Evolutionary conservation across 2,113 vertebrate genomes (phyloP).

Genomic region (Thalassoma bifasciatum): DNA sequence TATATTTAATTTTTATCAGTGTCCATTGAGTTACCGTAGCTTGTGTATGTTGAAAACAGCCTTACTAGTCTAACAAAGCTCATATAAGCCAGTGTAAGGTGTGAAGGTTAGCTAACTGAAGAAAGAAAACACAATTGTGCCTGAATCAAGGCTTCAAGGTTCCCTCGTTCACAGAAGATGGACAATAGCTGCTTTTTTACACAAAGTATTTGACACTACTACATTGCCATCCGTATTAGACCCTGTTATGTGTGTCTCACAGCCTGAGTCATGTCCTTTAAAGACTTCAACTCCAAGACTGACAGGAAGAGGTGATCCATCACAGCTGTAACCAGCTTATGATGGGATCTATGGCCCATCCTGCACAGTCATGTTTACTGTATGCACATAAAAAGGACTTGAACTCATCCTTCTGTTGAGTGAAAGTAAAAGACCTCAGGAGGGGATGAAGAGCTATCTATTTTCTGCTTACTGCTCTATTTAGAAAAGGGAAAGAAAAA

Average conservation of each 20-base stretch:
- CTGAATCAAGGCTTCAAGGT: slow-evolving; percentile 21
- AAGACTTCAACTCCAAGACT: slow-evolving; percentile 23
- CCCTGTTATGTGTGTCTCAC: background rate
- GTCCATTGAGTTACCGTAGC: slow-evolving; percentile 9
- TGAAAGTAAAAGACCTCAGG: slow-evolving; percentile 16
- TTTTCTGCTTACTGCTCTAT: slow-evolving; percentile 23
- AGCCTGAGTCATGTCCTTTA: slow-evolving; percentile 39
- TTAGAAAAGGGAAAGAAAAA: slow-evolving; percentile 19
- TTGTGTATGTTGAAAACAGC: slow-evolving; percentile 49
- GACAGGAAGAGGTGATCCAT: slow-evolving; percentile 67
- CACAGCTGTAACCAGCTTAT: slow-evolving; percentile 53
- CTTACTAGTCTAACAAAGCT: slow-evolving; percentile 58
- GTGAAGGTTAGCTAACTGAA: slow-evolving; percentile 44
- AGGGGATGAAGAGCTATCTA: slow-evolving; percentile 15
- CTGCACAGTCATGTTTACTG: slow-evolving; percentile 69
- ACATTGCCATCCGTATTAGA: background rate
- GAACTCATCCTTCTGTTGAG: slow-evolving; percentile 63
- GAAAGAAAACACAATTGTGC: slow-evolving; percentile 12
- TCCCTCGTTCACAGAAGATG: slow-evolving; percentile 15
- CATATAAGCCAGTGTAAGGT: slow-evolving; percentile 52
- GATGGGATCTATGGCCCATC: slow-evolving; percentile 69
- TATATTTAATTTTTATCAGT: background rate
- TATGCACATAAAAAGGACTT: slow-evolving; percentile 70
- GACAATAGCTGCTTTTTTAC: slow-evolving; percentile 22
- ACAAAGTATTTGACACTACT: slow-evolving; percentile 13